Base-by-base conservation (phyloP, 2,797 vertebrate species). In the Tragopan temminckii region DNA sequence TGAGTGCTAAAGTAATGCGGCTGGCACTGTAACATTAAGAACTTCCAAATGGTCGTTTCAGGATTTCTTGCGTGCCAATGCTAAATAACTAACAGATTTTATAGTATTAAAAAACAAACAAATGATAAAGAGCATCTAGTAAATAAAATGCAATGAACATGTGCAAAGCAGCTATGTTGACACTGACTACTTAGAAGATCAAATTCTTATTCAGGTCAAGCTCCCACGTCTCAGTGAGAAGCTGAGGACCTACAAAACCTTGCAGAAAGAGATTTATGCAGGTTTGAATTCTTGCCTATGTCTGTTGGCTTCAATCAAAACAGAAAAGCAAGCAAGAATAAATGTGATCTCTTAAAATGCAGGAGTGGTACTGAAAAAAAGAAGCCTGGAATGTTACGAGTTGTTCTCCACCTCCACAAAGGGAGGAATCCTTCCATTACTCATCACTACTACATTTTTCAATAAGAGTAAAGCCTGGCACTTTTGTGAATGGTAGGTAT, bases 381-480 rank as follows among this genome's bases (percentile, higher is more conserved):
- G 11, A 93, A n/a, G 40, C 68, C 48, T 90, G 78, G 72, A 93
- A 90, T 7, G 5, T 64, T 93, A 27, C 75, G 90, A 68, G 79
- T 62, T 95, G 14, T 80, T 94, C 92, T 85, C 90, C 71, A 80
- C 88, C 93, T 95, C 84, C 96, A 93, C 79, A 92, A 85, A 77
- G 61, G 42, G 27, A 89, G 53, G 77, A 53, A 6, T 50, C 53
- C 81, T 88, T 88, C 82, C 77, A 81, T 92, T 95, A 62, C 86
- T 78, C 88, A 82, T 71, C 66, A 25, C 84, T 90, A 69, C 64
- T 82, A 66, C 16, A 36, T 77, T 93, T 94, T 87, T 85, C 68
- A 71, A 67, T 85, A 80, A 35, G 80, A 88, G 29, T 50, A 80
- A 90, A 90, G 46, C 69, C 79, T 53, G 43, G 35, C 35, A 57